Evolutionary conservation across 2,888 invertebrate genomes (phyloP).

Genomic region (Dascillus cervinus): DNA sequence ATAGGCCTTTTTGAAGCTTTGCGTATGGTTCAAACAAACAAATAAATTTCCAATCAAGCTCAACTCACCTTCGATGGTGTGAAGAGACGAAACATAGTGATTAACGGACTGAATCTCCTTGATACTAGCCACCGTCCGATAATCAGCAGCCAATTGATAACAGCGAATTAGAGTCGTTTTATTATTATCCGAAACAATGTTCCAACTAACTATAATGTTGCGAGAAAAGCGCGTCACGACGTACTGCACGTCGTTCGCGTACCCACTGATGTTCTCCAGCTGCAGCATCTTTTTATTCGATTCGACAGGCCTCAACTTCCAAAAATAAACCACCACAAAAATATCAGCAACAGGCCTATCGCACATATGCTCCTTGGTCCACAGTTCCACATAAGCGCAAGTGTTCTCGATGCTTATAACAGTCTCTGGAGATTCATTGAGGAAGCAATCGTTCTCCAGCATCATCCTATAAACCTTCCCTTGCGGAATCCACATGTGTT

Average conservation of each 20-base stretch:
- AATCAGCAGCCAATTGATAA: constrained; percentile 36
- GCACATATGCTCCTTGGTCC: constrained; percentile 40
- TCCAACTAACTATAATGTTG: constrained; percentile 39
- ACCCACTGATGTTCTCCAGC: constrained; percentile 41
- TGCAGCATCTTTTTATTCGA: constrained; percentile 38
- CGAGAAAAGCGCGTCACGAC: constrained; percentile 30
- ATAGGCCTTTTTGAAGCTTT: too few relatives aligned
- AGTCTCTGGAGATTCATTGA: constrained; percentile 33
- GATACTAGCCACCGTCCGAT: constrained; percentile 33
- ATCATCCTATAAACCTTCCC: constrained; percentile 32
- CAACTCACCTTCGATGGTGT: constrained; percentile 41
- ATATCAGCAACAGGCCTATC: constrained; percentile 40
- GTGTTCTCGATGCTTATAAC: constrained; percentile 26
- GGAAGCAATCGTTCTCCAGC: constrained; percentile 31
- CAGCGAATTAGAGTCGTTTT: constrained; percentile 32
- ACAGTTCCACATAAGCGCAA: constrained; percentile 37
- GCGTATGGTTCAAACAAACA: too few relatives aligned
- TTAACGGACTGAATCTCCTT: constrained; percentile 32
- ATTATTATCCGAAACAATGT: constrained; percentile 26
- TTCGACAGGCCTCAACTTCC: constrained; percentile 31
- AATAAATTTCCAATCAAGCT: too few relatives aligned
- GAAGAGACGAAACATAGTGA: constrained; percentile 37
- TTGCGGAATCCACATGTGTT: constrained; percentile 37
- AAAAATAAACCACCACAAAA: constrained; percentile 38
- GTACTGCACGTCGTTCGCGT: constrained; percentile 37